phyloP scores from a whole-genome alignment of 2,888 invertebrate species.

The Dinocampus coccinellae region DNA sequence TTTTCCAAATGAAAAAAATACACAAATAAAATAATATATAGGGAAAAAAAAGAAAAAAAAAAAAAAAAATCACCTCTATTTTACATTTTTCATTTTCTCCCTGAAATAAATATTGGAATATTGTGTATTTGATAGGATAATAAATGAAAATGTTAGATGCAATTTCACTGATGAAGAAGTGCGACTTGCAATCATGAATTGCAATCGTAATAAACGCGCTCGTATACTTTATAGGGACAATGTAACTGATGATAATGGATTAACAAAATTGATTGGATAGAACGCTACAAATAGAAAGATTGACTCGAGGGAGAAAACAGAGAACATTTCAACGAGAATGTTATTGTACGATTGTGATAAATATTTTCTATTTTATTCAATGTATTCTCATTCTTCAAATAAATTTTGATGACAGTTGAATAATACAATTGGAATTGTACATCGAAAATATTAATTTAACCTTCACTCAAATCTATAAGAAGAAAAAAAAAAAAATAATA shows the following conservation, averaged over 20 bases:
- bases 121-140: no score
- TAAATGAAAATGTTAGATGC: not conserved
- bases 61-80: not conserved
- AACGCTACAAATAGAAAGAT: not conserved
- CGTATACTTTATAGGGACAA: not conserved
- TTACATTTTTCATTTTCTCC: not conserved
- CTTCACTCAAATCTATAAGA: not conserved
- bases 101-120: not conserved
- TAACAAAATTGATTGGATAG: conserved; percentile 20
- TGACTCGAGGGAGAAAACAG: not conserved
- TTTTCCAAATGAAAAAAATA: not conserved
- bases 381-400: not conserved
- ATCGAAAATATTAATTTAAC: not conserved
- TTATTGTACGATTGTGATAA: not conserved
- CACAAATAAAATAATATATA: no score
- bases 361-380: not conserved
- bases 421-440: not conserved
- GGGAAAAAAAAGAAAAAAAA: not conserved
- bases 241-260: conserved; percentile 1
- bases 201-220: conserved; percentile 12
- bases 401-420: not conserved
- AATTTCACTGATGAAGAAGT: not conserved
- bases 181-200: not conserved
- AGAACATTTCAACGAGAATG: no score
- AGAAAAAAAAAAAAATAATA: no score